Base-by-base conservation (phyloP, 1,140 invertebrate species). In the Thalassaphorura encarpata region DNA sequence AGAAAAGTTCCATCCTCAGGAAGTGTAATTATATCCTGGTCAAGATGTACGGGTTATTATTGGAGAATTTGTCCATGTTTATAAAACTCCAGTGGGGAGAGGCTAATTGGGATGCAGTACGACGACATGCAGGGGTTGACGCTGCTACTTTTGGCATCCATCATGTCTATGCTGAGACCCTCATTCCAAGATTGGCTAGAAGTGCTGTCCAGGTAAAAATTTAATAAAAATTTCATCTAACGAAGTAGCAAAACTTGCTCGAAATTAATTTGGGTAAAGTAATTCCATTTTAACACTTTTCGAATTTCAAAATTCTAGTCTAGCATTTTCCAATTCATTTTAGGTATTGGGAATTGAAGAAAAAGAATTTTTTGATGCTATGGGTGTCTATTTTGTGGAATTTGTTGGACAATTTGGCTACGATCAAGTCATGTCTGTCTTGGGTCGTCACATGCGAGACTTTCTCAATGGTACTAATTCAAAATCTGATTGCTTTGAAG, bases 371-470 rank as follows among this genome's bases (percentile, higher is more conserved):
- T 88, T 92, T 75, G 87, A 89, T 66, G 82, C 84, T 63, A 88
- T 93, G 85, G 89, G 89, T 3, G 84, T 87, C 1, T 85, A 87
- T 68, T 93, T 92, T 72, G 86, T 92, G 3, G 80, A 84, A 39
- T 92, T 90, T 68, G 85, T 92, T 1, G 84, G 89, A n/a, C 89
- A 94, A 66, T 96, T 94, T 69, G 63, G 91, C 4, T 96, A 97
- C 71, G 91, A 96, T 70, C 75, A 86, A 56, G 87, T 94, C 0
- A 70, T 94, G 3, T 89, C 87, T 18, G 89, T 93, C 1, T 75
- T 93, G 5, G 89, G 93, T 1, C 77, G 92, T 6, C 87, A 96
- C 68, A 89, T 97, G 80, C 73, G 92, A 53, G 93, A 97, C 71
- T 97, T 97, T 70, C 78, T 97, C 1, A 97, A 96, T 68, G 92